Conservation (phyloP, 2,797 vertebrate genomes). For the Atherinosoma microstoma region DNA sequence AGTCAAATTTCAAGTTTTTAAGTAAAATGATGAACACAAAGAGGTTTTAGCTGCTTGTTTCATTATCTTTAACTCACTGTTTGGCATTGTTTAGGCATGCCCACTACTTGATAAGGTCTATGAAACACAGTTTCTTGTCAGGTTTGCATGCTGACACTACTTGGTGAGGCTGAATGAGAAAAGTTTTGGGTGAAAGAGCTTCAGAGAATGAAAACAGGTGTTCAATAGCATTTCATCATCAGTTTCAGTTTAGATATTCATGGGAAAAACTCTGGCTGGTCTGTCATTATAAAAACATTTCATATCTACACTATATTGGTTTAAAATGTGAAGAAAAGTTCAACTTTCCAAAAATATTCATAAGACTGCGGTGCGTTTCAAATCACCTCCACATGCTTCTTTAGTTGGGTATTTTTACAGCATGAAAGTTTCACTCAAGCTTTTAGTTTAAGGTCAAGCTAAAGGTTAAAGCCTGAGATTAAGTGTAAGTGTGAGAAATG, state of each 20-base stretch:
- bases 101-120: background rate
- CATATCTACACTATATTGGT: no score
- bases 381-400: background rate
- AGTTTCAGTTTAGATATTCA: no score
- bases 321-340: background rate
- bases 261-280: no score
- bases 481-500: conserved; percentile 21
- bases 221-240: no score
- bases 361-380: background rate
- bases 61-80: background rate
- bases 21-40: background rate
- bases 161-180: background rate
- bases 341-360: background rate
- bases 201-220: background rate
- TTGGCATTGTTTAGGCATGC: background rate
- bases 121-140: no score
- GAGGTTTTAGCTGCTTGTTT: background rate
- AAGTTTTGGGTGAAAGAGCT: background rate
- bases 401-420: no score
- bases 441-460: conserved; percentile 10
- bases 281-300: no score
- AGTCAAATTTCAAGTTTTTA: background rate
- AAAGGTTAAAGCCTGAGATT: conserved; percentile 9
- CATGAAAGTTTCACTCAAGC: background rate
- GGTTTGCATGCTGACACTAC: no score